A percentile compares a stretch with the other conserved stretches of the same genome.
Conservation (phyloP, 2,113 vertebrate species). For the pig (Sus scrofa) region DNA sequence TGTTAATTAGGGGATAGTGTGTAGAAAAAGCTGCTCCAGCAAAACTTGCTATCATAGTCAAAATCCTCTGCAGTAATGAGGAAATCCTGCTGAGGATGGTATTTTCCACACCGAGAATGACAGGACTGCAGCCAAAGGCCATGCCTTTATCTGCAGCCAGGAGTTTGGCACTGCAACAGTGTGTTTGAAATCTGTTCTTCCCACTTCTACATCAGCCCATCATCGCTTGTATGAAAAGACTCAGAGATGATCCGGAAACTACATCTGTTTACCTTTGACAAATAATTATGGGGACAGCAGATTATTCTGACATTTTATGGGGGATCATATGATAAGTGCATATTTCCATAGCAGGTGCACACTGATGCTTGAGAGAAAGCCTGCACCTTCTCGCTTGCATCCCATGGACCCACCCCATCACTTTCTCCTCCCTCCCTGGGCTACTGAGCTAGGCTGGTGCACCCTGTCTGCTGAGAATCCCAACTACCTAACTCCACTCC, state of each 20-base stretch:
- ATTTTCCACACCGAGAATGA: constrained; percentile 36
- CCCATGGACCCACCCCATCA: not conserved
- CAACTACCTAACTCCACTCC: not conserved
- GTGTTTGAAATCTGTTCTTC: not conserved
- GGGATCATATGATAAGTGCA: not conserved
- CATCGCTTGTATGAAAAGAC: not conserved
- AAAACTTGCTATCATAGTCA: constrained; percentile 39
- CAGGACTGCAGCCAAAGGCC: constrained; percentile 25
- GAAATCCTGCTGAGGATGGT: constrained; percentile 72
- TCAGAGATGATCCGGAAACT: not conserved
- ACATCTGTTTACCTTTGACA: not conserved
- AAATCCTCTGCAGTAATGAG: constrained; percentile 55
- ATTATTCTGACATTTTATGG: not conserved
- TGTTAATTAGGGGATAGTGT: constrained; percentile 67
- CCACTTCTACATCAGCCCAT: not conserved
- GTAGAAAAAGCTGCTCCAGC: not conserved
- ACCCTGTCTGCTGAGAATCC: not conserved
- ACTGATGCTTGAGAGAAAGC: not conserved
- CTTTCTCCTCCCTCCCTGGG: not conserved
- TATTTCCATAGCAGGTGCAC: not conserved
- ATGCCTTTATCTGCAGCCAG: not conserved
- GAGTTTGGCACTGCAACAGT: not conserved
- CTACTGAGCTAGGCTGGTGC: not conserved
- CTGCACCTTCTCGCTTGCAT: not conserved
- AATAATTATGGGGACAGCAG: not conserved